Evolutionary conservation across 2,888 invertebrate genomes (phyloP).

Genomic region (Trilocha varians): DNA sequence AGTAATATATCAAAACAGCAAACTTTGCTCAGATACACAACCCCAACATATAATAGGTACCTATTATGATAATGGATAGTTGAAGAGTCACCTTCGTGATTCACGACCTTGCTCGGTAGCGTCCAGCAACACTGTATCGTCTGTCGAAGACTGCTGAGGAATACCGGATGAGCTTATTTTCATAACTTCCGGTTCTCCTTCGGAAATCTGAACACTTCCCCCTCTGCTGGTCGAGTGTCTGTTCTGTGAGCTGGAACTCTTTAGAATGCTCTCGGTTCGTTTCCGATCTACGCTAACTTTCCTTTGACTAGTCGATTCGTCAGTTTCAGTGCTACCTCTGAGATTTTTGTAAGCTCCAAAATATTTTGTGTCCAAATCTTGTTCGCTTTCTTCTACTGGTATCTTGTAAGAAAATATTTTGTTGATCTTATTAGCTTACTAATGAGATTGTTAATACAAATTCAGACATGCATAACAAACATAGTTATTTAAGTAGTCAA

Average conservation of each 20-base stretch:
- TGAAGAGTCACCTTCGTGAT: slow-evolving; percentile 30
- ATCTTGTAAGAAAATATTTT: slow-evolving; percentile 33
- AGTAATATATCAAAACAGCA: too few species aligned
- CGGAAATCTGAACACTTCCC: slow-evolving; percentile 11
- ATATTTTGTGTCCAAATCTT: slow-evolving; percentile 58
- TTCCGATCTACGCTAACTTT: slow-evolving; percentile 11
- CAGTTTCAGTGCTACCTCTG: slow-evolving; percentile 20
- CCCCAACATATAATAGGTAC: too few species aligned
- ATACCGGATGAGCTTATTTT: slow-evolving; percentile 8
- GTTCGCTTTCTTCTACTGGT: slow-evolving; percentile 48
- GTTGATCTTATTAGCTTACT: too few species aligned
- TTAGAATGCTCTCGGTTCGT: slow-evolving; percentile 14
- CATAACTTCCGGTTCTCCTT: slow-evolving; percentile 7
- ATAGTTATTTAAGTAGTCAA: not conserved
- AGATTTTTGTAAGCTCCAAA: slow-evolving; percentile 50
- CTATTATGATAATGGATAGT: too few species aligned
- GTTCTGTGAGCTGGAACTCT: slow-evolving; percentile 12
- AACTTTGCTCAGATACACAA: too few species aligned
- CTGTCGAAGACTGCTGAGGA: not conserved
- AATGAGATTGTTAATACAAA: too few species aligned
- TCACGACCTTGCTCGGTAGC: slow-evolving; percentile 13
- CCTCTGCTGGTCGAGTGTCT: slow-evolving; percentile 9
- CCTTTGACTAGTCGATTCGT: slow-evolving; percentile 9
- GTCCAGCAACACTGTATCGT: not conserved
- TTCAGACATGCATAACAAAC: too few species aligned